Conservation (phyloP, 2,888 invertebrate species). For the Thumatha senex region DNA sequence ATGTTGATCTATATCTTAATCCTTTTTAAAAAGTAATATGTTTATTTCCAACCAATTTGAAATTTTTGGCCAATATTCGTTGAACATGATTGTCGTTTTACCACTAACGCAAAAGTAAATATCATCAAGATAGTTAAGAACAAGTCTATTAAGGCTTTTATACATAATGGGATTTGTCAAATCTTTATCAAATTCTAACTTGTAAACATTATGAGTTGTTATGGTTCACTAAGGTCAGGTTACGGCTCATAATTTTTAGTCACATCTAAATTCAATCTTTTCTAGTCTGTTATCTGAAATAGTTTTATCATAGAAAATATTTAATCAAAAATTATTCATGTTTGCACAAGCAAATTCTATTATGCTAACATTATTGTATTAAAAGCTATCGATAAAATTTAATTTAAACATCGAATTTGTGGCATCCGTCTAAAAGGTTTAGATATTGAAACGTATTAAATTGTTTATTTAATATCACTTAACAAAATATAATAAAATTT, state of each 20-base stretch:
- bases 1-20: too few species aligned
- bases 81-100: too few species aligned
- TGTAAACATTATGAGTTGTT: not conserved
- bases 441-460: not conserved
- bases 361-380: slow-evolving; percentile 4
- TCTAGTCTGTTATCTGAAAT: slow-evolving; percentile 14
- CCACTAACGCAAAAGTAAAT: not conserved
- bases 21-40: not conserved
- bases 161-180: not conserved
- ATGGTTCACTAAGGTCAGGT: slow-evolving; percentile 7
- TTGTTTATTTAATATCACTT: slow-evolving; percentile 1
- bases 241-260: slow-evolving; percentile 7
- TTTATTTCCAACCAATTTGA: too few species aligned
- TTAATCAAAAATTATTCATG: slow-evolving; percentile 1
- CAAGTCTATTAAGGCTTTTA: not conserved
- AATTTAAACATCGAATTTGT: slow-evolving; percentile 11
- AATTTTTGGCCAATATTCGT: too few species aligned
- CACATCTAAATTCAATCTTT: not conserved
- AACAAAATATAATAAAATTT: not conserved
- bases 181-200: not conserved
- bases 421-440: not conserved
- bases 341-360: slow-evolving; percentile 13
- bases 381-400: slow-evolving; percentile 5
- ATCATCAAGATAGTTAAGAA: not conserved
- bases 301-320: slow-evolving; percentile 13